Percentiles rank a stretch among this genome's conserved stretches.
Evolutionary conservation across 2,113 vertebrate species (phyloP).

Genomic region (Hippocampus mohnikei): DNA sequence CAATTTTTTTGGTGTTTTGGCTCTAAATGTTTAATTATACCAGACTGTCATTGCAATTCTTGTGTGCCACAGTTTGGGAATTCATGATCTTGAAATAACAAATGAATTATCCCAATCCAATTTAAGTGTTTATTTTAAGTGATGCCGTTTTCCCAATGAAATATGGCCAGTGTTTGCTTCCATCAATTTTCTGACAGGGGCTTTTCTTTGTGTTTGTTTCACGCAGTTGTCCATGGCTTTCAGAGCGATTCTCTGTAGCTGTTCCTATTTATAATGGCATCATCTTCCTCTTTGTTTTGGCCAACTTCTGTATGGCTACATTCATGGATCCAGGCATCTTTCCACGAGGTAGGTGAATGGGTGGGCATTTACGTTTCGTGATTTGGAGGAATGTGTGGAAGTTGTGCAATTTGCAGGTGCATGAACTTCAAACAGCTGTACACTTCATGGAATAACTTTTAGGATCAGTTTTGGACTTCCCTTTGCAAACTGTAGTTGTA

Average conservation of each 20-base stretch:
- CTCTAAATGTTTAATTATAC: too few relatives aligned
- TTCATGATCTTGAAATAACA: not conserved
- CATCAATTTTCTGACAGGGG: not conserved
- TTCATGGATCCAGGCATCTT: conserved; percentile 99
- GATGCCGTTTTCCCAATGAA: not conserved
- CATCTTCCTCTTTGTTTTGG: conserved; percentile 93
- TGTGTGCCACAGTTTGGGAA: not conserved
- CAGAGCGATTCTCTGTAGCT: conserved; percentile 82
- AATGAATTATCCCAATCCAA: not conserved
- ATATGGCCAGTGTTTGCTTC: not conserved
- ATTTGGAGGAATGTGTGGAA: not conserved
- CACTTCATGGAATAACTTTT: too few relatives aligned
- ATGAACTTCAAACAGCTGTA: too few relatives aligned
- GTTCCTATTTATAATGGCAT: conserved; percentile 92
- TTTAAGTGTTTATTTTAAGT: not conserved
- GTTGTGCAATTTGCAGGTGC: too few relatives aligned
- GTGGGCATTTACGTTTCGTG: not conserved
- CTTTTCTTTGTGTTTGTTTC: not conserved
- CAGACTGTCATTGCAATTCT: not conserved
- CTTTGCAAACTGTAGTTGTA: too few relatives aligned
- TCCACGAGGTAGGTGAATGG: conserved; percentile 80
- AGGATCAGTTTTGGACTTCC: too few relatives aligned
- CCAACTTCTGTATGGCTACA: conserved; percentile 98
- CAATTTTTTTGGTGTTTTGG: not conserved
- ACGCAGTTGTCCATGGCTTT: conserved; percentile 89